phyloP scores from a whole-genome alignment of 2,113 vertebrate genomes.

The Tachycineta bicolor region DNA sequence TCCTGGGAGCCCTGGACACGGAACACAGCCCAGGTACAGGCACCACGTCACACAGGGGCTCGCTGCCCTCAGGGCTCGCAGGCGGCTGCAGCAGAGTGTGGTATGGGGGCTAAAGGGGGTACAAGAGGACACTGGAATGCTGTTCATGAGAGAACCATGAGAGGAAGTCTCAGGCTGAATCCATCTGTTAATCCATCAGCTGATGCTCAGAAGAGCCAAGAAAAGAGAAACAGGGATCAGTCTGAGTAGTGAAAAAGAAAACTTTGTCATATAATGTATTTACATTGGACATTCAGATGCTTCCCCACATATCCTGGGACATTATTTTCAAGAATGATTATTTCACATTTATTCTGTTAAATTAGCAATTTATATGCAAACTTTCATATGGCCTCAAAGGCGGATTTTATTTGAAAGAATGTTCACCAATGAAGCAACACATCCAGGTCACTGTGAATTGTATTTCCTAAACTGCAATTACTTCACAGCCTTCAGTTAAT shows the following conservation, averaged over 20 bases:
- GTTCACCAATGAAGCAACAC: neutral
- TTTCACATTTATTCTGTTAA: neutral
- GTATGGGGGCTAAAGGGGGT: neutral
- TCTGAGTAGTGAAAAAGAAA: neutral
- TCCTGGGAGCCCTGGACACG: neutral
- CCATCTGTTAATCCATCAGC: neutral
- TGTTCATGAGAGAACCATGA: neutral
- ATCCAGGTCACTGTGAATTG: neutral
- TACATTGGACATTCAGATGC: neutral
- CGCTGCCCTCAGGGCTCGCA: neutral
- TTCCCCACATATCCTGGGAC: neutral
- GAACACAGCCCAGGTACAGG: neutral
- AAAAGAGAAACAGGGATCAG: neutral
- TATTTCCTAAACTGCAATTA: neutral
- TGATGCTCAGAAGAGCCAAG: neutral
- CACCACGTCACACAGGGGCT: neutral
- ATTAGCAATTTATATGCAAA: neutral
- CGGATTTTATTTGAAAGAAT: neutral
- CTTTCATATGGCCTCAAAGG: neutral
- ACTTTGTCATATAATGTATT: neutral
- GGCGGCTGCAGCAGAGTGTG: neutral
- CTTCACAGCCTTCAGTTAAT: neutral
- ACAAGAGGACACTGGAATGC: neutral
- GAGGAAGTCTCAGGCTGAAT: neutral
- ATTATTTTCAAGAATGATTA: neutral